Evolutionary conservation across 2,113 vertebrate species (phyloP).

Genomic region (Speoplatyrhinus poulsoni): DNA sequence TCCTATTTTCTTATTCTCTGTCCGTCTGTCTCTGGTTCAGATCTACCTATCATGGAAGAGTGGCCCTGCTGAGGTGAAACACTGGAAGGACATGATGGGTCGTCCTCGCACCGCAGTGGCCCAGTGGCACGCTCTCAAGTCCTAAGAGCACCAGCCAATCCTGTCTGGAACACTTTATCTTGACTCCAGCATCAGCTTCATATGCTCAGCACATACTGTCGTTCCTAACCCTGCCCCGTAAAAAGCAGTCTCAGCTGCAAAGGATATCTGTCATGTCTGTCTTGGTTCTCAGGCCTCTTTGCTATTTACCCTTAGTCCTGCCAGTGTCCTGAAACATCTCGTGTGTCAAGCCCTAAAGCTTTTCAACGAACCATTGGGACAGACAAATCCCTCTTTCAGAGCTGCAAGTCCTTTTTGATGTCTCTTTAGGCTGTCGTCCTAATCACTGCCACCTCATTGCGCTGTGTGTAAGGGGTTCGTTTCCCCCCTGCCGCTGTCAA

Average conservation of each 20-base stretch:
- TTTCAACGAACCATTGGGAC: conserved; percentile 29
- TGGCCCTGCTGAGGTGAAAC: conserved; percentile 95
- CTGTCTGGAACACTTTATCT: conserved; percentile 43
- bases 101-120: conserved; percentile 93
- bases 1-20: conserved; percentile 12
- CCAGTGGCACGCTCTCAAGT: conserved; percentile 98
- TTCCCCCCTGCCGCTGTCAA: conserved; percentile 21
- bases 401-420: conserved; percentile 59
- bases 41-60: conserved; percentile 99
- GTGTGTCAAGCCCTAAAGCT: conserved; percentile 48
- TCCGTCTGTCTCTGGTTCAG: conserved; percentile 64
- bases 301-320: conserved; percentile 47
- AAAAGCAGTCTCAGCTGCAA: conserved; percentile 43
- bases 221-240: conserved; percentile 14
- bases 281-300: conserved; percentile 76
- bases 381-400: conserved; percentile 32
- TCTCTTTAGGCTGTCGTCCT: conserved; percentile 29
- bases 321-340: conserved; percentile 62
- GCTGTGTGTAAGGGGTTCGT: conserved; percentile 33
- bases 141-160: conserved; percentile 76
- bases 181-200: conserved; percentile 34
- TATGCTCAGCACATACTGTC: conserved; percentile 38
- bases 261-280: conserved; percentile 60
- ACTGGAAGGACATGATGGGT: conserved; percentile 99
- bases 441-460: conserved; percentile 14